Evolutionary conservation across 2,113 vertebrate species (phyloP), one percentile per base, ranked within the genome.

Genomic region (Gobio gobio): DNA sequence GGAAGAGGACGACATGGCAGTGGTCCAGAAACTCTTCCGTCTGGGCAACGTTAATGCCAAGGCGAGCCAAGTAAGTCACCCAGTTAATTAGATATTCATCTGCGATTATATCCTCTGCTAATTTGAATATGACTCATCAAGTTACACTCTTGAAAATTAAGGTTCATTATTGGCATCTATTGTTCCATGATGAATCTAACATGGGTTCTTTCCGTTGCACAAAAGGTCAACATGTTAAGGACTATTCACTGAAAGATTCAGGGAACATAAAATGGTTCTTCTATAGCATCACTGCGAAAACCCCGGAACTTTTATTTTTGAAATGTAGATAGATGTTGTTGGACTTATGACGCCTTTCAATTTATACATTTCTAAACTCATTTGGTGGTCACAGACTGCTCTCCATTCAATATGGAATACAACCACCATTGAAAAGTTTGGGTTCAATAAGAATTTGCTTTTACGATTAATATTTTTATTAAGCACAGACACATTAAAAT

Each of bases 1-100:
- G 90, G 93, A 93, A 79, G 94, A 96, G 5, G 92, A 96, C 0
- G 96, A 98, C 92, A 96, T 97, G 96, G 92, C 89, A 0, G 95
- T 98, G 66, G 95, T 98, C 63, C 95, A 93, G 90, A 96, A 94
- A 75, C 96, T 99, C 74, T 98, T 99, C 90, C 91, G 91, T 87
- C 92, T 94, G 91, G 98, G 97, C 5, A 95, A 97, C 0, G 95
- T 99, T 89, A 98, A 99, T 0, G 95, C 97, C 89, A 98, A 97
- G 85, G 97, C 97, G 70, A 98, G 96, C 89, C 97, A 99, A 95
- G 97, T 95, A 83, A 72, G 93, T 89, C 18, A 0, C 20, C 2
- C 24, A 18, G 40, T n/a, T 51, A 18, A 29, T 54, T 56, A 56
- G 49, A 33, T 33, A 54, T 54, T 56, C 74, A 47, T 74, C 40